phyloP scores from a whole-genome alignment of 1,140 invertebrate genomes.

The Medauroidea extradentata region DNA sequence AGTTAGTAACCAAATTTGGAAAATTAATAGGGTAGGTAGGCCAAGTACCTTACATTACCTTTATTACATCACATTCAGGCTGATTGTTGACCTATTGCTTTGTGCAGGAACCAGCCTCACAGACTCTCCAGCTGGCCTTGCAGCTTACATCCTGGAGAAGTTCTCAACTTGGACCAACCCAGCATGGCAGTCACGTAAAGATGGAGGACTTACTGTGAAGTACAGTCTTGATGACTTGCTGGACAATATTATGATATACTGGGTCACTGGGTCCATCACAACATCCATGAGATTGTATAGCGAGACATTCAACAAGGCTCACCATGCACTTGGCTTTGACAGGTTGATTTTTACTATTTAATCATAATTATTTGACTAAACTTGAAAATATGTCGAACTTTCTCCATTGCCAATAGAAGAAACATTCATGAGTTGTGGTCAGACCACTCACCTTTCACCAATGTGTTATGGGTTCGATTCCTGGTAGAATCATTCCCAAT shows the following conservation, averaged over 20 bases:
- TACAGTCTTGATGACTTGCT: constrained; percentile 70
- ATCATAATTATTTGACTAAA: background rate
- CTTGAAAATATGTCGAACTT: too few relatives aligned
- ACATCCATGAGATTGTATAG: constrained; percentile 72
- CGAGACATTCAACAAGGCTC: constrained; percentile 51
- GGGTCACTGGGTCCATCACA: constrained; percentile 69
- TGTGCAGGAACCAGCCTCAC: constrained; percentile 51
- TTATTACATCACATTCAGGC: too few relatives aligned
- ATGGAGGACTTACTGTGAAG: constrained; percentile 66
- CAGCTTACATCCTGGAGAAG: constrained; percentile 79
- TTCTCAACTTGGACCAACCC: constrained; percentile 72
- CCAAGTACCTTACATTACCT: too few relatives aligned
- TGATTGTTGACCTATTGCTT: too few relatives aligned
- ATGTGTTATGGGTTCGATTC: too few relatives aligned
- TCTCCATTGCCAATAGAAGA: too few relatives aligned
- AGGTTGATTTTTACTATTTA: constrained; percentile 43
- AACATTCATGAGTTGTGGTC: too few relatives aligned
- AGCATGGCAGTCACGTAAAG: constrained; percentile 48
- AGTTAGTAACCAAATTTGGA: too few relatives aligned
- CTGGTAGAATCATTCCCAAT: too few relatives aligned
- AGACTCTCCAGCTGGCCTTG: constrained; percentile 66
- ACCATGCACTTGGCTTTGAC: constrained; percentile 44
- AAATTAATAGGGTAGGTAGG: too few relatives aligned
- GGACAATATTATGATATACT: constrained; percentile 89
- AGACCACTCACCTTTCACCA: too few relatives aligned